Conservation (phyloP, 2,888 invertebrate species). For the Proisotoma minuta region DNA sequence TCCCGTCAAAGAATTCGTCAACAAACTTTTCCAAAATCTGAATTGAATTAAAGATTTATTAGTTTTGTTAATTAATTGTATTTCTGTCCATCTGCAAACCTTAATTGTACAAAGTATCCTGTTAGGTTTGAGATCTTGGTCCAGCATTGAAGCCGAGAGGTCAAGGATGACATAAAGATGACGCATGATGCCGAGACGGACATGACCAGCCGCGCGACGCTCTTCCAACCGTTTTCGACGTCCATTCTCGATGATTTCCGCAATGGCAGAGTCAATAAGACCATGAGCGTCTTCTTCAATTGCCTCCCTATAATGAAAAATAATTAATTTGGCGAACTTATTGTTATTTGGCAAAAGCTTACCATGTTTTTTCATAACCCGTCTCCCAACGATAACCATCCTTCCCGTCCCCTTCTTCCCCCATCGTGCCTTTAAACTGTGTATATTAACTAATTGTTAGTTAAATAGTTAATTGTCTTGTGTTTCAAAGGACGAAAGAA, state of each 20-base stretch:
- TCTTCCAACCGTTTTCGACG: slow-evolving; percentile 71
- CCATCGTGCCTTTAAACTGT: too few relatives aligned
- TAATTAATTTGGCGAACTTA: neutral
- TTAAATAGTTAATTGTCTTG: too few relatives aligned
- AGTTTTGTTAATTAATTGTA: slow-evolving; percentile 6
- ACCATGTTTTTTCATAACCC: slow-evolving; percentile 93
- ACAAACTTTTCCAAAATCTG: slow-evolving; percentile 87
- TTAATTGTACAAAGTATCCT: slow-evolving; percentile 80
- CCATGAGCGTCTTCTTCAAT: slow-evolving; percentile 95
- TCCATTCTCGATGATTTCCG: slow-evolving; percentile 85
- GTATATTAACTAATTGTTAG: too few relatives aligned
- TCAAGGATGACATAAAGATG: slow-evolving; percentile 88
- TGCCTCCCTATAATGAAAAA: slow-evolving; percentile 68
- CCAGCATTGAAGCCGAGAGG: slow-evolving; percentile 88
- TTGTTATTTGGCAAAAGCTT: too few relatives aligned
- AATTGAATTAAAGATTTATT: neutral
- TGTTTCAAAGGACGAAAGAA: too few relatives aligned
- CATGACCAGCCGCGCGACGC: slow-evolving; percentile 62
- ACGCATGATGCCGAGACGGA: slow-evolving; percentile 96
- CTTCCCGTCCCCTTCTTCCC: slow-evolving; percentile 76
- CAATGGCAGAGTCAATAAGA: slow-evolving; percentile 80
- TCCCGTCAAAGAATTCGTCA: slow-evolving; percentile 96
- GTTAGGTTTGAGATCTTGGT: slow-evolving; percentile 92
- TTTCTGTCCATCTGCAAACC: slow-evolving; percentile 59
- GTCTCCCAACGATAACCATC: slow-evolving; percentile 94